phyloP scores from a whole-genome alignment of 1,140 invertebrate species.

The Macrobrachium rosenbergii region DNA sequence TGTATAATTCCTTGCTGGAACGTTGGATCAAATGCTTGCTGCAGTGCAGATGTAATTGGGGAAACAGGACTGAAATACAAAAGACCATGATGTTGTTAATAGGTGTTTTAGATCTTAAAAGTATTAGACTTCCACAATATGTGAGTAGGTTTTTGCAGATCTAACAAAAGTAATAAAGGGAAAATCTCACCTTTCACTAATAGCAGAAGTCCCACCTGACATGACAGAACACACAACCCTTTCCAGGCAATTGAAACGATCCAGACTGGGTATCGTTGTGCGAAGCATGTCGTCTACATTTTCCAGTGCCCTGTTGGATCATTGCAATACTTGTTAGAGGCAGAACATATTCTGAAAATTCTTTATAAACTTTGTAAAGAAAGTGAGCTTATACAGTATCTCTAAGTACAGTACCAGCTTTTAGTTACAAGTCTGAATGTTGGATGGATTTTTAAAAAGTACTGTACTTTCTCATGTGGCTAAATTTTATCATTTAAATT shows the following conservation, averaged over 20 bases:
- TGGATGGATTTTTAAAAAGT: no score
- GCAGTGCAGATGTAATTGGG: background rate
- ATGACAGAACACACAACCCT: constrained; percentile 42
- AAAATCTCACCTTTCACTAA: no score
- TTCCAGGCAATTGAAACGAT: constrained; percentile 46
- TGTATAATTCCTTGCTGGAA: constrained; percentile 47
- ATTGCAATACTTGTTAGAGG: background rate
- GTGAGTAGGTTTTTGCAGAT: no score
- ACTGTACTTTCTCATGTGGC: no score
- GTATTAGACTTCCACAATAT: no score
- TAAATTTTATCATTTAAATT: no score
- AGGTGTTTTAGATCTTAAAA: no score
- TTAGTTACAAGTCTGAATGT: no score
- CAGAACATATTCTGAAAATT: background rate
- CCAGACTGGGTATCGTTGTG: constrained; percentile 19
- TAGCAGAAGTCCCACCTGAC: no score
- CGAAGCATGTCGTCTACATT: constrained; percentile 48
- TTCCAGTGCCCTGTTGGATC: constrained; percentile 30
- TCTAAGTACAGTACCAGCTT: background rate
- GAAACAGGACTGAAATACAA: background rate
- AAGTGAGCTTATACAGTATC: background rate
- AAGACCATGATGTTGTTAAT: background rate
- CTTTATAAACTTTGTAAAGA: background rate
- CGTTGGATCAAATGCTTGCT: constrained; percentile 1
- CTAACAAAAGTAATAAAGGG: no score